Evolutionary conservation across 53 echinoderm and acorn worm genomes (phyloP).

Genomic region (Henricia sp.): DNA sequence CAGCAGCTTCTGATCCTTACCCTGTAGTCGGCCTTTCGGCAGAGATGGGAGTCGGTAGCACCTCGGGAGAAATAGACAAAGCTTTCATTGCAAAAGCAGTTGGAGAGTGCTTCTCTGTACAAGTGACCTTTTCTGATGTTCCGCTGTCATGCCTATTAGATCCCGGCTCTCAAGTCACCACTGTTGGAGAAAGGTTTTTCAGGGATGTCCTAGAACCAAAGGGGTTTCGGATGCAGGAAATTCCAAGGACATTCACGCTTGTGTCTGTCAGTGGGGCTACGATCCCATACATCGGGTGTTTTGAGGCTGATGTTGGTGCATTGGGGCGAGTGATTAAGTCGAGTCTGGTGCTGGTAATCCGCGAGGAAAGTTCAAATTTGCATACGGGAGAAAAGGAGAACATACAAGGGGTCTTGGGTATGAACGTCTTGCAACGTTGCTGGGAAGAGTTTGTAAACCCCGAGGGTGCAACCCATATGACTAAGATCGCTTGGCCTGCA

Average conservation of each 20-base stretch:
- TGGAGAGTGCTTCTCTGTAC: too few relatives aligned
- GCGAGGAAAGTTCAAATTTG: conserved; percentile 7
- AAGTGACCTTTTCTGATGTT: too few relatives aligned
- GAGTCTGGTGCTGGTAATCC: conserved; percentile 22
- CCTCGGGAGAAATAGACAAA: background rate
- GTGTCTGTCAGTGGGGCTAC: conserved; percentile 55
- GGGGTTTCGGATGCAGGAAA: conserved; percentile 20
- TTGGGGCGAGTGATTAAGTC: conserved; percentile 21
- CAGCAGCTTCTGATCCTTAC: background rate
- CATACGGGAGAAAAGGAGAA: background rate
- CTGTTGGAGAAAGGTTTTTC: too few relatives aligned
- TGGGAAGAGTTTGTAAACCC: conserved; percentile 26
- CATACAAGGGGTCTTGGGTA: conserved; percentile 28
- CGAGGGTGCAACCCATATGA: background rate
- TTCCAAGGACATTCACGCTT: conserved; percentile 20
- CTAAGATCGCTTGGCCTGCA: conserved; percentile 30
- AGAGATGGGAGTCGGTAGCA: conserved; percentile 23
- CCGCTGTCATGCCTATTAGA: too few relatives aligned
- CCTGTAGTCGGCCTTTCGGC: conserved; percentile 8
- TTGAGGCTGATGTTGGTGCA: conserved; percentile 12
- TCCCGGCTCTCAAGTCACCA: too few relatives aligned
- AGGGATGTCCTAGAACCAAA: background rate
- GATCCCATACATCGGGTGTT: conserved; percentile 55
- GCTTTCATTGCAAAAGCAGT: conserved; percentile 21
- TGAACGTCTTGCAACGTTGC: conserved; percentile 42